Evolutionary conservation across 2,113 vertebrate genomes (phyloP), one percentile per base, ranked within the genome.

Genomic region (Zosterops borbonicus): DNA sequence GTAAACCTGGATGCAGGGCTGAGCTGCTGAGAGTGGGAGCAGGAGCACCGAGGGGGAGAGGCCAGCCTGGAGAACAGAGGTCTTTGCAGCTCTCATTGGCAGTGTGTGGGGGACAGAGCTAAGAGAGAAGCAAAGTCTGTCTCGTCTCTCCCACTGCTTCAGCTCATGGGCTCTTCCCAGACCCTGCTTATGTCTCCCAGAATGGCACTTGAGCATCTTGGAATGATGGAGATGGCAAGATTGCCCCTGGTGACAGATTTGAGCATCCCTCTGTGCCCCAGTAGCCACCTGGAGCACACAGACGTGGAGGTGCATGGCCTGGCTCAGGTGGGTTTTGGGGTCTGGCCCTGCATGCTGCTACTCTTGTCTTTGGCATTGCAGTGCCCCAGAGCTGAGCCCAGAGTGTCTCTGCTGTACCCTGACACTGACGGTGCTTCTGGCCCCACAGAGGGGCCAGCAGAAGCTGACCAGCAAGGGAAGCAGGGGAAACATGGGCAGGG

Each of bases 1-100:
- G 92, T 96, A 96, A 97, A 94, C 94, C 92, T 94, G 94, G 86
- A 93, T 92, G 64, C 60, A 69, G 92, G 89, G 95, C 90, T 95
- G 95, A 94, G 90, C 88, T 93, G 94, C 95, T 42, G 94, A 93
- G 22, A 78, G 78, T n/a, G 79, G 89, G 92, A 96, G 92, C 69
- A 92, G 90, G 24, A 27, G 70, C 58, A 58, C 16, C 0, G 29
- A 93, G 89, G 68, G 77, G 67, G 69, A 88, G 75, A 92, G 92
- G 87, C 71, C 84, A 70, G 87, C 60, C 55, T 0, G 1, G 70
- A 56, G 94, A 86, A 77, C 85, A 92, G 82, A 88, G 92, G 90
- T 70, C 90, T 88, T 52, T 81, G 90, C 84, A 94, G 75, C 59
- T 92, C 90, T 76, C 59, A 23, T 63, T 70, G 90, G 59, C 90